Percentiles rank a stretch among this genome's conserved stretches.
Evolutionary conservation across 1,140 invertebrate species (phyloP).

Genomic region (Drosophila persimilis): DNA sequence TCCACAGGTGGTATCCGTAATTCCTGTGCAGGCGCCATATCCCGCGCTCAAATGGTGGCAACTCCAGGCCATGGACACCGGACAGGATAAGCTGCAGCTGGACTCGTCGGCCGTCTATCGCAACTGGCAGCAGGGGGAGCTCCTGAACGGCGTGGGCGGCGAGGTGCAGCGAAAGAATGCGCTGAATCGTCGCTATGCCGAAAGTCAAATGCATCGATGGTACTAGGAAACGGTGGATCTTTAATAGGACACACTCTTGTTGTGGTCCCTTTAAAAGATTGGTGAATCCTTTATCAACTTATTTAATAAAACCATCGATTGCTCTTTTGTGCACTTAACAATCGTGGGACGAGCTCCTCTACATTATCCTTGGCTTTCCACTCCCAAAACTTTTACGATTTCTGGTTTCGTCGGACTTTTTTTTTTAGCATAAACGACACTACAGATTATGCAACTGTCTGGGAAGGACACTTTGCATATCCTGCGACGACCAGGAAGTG

Average conservation of each 20-base stretch:
- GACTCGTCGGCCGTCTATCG: slow-evolving; percentile 49
- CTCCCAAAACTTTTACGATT: slow-evolving; percentile 24
- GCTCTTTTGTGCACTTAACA: slow-evolving; percentile 48
- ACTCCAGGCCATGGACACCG: slow-evolving; percentile 49
- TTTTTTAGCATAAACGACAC: slow-evolving; percentile 75
- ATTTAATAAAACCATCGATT: slow-evolving; percentile 72
- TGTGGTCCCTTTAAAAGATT: too few relatives aligned
- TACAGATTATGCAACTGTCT: slow-evolving; percentile 80
- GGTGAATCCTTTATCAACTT: slow-evolving; percentile 51
- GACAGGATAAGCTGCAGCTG: slow-evolving; percentile 27
- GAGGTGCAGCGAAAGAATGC: slow-evolving; percentile 62
- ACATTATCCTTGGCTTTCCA: slow-evolving; percentile 50
- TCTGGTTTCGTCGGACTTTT: slow-evolving; percentile 1
- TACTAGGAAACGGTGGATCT: slow-evolving; percentile 9
- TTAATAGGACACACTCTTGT: neutral
- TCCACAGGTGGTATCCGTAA: slow-evolving; percentile 63
- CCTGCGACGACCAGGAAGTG: slow-evolving; percentile 54
- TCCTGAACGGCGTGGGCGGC: slow-evolving; percentile 52
- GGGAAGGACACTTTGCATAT: slow-evolving; percentile 75
- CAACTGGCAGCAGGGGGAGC: slow-evolving; percentile 60
- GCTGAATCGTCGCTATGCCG: slow-evolving; percentile 56
- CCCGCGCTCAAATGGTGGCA: slow-evolving; percentile 68
- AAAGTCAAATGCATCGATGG: slow-evolving; percentile 46
- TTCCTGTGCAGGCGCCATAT: slow-evolving; percentile 45
- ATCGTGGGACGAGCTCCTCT: slow-evolving; percentile 50